Percentiles rank a stretch among this genome's conserved stretches.
phyloP scores from a whole-genome alignment of 2,888 invertebrate genomes.

The Hesperia comma region DNA sequence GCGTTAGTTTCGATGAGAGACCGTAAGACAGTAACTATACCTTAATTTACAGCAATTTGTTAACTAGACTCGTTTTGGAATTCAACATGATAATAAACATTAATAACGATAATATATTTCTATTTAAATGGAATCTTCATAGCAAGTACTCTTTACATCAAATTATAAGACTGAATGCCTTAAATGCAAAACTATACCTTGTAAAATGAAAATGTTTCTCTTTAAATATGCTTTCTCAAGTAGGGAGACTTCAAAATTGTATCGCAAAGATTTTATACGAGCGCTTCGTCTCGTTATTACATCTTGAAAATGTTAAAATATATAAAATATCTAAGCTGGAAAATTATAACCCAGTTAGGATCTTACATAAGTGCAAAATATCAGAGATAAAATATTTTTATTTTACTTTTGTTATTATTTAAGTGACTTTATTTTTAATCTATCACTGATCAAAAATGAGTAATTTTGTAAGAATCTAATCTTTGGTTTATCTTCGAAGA shows the following conservation, averaged over 20 bases:
- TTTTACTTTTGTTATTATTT: too few species aligned
- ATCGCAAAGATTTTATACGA: conserved; percentile 3
- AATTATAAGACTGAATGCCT: too few species aligned
- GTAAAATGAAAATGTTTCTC: too few species aligned
- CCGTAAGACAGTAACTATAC: conserved; percentile 52
- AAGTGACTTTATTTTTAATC: too few species aligned
- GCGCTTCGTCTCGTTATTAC: not conserved
- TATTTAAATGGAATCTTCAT: conserved; percentile 14
- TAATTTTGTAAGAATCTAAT: too few species aligned
- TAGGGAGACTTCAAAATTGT: not conserved
- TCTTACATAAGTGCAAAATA: too few species aligned
- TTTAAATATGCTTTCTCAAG: too few species aligned
- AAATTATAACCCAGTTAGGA: not conserved
- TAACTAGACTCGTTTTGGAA: conserved; percentile 51
- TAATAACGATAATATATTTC: conserved; percentile 18
- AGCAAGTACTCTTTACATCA: not conserved
- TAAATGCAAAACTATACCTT: too few species aligned
- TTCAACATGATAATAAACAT: conserved; percentile 41
- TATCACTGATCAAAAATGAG: too few species aligned
- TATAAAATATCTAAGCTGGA: not conserved
- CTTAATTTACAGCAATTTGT: conserved; percentile 48
- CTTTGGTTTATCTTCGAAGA: too few species aligned
- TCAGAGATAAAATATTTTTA: too few species aligned
- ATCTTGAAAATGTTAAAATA: too few species aligned
- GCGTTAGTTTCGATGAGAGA: conserved; percentile 46